These are phyloP conservation scores for Drosophila micromelanica DNA, from an alignment of 1,140 invertebrate species.

Conservation along the genomic window DNA sequence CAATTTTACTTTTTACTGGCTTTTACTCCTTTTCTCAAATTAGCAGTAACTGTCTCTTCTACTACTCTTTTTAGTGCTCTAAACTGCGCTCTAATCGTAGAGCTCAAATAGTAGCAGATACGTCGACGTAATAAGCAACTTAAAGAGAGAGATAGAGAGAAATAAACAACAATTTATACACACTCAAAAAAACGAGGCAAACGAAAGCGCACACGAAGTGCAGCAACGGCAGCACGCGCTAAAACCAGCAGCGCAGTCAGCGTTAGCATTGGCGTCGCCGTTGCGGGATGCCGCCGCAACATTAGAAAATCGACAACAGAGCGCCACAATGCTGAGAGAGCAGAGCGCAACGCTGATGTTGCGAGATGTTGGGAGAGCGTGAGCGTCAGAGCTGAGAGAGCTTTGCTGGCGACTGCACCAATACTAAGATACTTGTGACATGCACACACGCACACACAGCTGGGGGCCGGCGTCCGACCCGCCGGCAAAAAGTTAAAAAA, in stretches of 20 bases:
- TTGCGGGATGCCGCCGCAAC: slow-evolving; percentile 44
- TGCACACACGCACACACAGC: slow-evolving; percentile 31
- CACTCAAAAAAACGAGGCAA: slow-evolving; percentile 33
- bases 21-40: not conserved
- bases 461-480: slow-evolving; percentile 30
- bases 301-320: slow-evolving; percentile 68
- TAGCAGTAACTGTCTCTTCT: not conserved
- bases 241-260: slow-evolving; percentile 28
- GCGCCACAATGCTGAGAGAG: slow-evolving; percentile 19
- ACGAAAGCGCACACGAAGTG: slow-evolving; percentile 36
- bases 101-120: slow-evolving; percentile 35
- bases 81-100: slow-evolving; percentile 29
- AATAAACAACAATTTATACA: slow-evolving; percentile 31
- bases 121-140: slow-evolving; percentile 12
- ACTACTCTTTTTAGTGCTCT: slow-evolving; percentile 2
- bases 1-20: no score
- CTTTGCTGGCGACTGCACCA: slow-evolving; percentile 69
- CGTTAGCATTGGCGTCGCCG: slow-evolving; percentile 25
- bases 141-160: not conserved
- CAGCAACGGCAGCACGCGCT: slow-evolving; percentile 18
- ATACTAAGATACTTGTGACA: slow-evolving; percentile 51
- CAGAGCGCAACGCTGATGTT: slow-evolving; percentile 12
- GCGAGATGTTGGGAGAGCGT: slow-evolving; percentile 1
- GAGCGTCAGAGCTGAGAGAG: slow-evolving; percentile 33
- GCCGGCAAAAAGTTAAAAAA: slow-evolving; percentile 74